A percentile compares a stretch with the other conserved stretches of the same genome.
Evolutionary conservation across 1,140 invertebrate genomes (phyloP).

Genomic region (Bradynema listronoti): DNA sequence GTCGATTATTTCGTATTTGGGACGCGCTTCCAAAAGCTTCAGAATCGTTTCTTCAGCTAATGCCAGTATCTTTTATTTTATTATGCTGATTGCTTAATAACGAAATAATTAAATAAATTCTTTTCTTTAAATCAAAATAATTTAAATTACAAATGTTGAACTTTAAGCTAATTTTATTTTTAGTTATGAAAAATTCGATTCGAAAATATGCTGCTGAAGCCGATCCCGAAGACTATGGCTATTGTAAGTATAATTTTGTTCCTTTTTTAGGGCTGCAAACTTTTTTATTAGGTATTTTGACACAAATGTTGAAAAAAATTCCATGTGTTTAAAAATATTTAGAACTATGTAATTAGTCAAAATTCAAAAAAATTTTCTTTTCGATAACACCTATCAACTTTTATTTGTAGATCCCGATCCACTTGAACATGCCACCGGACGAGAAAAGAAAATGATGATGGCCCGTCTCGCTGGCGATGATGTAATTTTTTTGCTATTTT

Average conservation of each 20-base stretch:
- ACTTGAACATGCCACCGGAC: conserved; percentile 81
- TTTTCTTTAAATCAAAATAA: too few relatives aligned
- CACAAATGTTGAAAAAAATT: too few relatives aligned
- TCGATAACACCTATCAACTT: not conserved
- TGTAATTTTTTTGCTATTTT: conserved; percentile 60
- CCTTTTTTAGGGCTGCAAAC: too few relatives aligned
- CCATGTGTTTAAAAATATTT: not conserved
- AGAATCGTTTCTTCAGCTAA: too few relatives aligned
- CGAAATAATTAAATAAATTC: too few relatives aligned
- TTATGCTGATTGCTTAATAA: too few relatives aligned
- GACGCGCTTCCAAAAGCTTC: too few relatives aligned
- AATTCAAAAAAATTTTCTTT: not conserved
- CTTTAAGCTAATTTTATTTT: too few relatives aligned
- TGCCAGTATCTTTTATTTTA: too few relatives aligned
- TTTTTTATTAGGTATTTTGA: too few relatives aligned
- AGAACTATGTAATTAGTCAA: not conserved
- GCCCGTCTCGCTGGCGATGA: conserved; percentile 77
- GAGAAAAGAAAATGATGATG: conserved; percentile 80
- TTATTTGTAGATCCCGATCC: conserved; percentile 66
- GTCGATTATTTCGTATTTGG: too few relatives aligned
- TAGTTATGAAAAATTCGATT: not conserved
- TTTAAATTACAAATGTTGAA: too few relatives aligned
- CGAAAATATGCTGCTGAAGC: conserved; percentile 51
- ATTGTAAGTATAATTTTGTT: conserved; percentile 33
- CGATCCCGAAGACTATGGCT: conserved; percentile 55